phyloP scores from a whole-genome alignment of 1,140 invertebrate species.

The Pinna nobilis region DNA sequence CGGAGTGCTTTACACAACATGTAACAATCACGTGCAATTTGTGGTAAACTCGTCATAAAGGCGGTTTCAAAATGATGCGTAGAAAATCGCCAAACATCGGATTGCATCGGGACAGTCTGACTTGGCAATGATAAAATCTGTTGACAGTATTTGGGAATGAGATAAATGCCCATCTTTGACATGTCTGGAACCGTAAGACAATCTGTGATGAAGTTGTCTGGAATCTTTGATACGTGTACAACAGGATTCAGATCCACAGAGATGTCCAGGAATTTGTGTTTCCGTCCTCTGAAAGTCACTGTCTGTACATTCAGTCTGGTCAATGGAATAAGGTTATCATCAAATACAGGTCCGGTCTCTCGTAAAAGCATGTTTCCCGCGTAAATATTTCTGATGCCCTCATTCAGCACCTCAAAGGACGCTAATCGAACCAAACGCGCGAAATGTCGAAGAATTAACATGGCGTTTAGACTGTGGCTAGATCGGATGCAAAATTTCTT shows the following conservation, averaged over 20 bases:
- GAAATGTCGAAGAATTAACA: conserved; percentile 16
- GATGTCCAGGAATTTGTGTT: conserved; percentile 7
- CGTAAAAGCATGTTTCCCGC: conserved; percentile 2
- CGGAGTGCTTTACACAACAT: conserved; percentile 29
- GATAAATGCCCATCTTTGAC: conserved; percentile 2
- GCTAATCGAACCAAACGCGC: background rate
- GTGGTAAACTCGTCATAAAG: background rate
- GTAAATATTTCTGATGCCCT: background rate
- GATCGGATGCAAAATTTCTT: background rate
- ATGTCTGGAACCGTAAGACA: background rate
- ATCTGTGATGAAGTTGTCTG: background rate
- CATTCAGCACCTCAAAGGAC: conserved; percentile 3
- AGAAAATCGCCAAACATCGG: conserved; percentile 15
- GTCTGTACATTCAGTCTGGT: background rate
- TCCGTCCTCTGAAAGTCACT: conserved; percentile 2
- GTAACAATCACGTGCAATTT: conserved; percentile 8
- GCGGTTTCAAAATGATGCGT: conserved; percentile 24
- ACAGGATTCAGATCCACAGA: conserved; percentile 25
- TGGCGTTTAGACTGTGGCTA: background rate
- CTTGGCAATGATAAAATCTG: background rate
- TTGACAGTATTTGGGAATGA: background rate
- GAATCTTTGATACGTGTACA: background rate
- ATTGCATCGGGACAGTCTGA: too few relatives aligned
- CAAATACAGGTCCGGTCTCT: background rate
- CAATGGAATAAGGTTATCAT: background rate